Evolutionary conservation across 2,888 invertebrate genomes (phyloP).

Genomic region (Drosophila macrospina): DNA sequence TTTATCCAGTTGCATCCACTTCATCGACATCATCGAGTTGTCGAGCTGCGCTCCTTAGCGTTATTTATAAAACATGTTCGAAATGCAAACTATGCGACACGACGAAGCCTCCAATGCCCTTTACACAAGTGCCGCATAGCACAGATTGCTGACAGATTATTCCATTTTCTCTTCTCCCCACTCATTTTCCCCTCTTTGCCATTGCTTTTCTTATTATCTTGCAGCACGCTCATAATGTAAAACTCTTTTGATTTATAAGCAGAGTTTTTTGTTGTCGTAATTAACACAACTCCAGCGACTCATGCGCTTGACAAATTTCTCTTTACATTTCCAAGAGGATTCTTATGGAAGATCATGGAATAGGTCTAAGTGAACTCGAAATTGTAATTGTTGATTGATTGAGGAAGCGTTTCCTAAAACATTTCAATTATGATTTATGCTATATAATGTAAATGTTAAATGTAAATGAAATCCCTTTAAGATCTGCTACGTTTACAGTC

Average conservation of each 20-base stretch:
- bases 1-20: conserved; percentile 18
- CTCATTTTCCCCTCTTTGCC: not conserved
- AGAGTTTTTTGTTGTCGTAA: conserved; percentile 49
- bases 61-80: conserved; percentile 80
- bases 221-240: conserved; percentile 30
- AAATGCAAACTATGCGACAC: conserved; percentile 79
- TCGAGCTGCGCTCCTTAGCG: conserved; percentile 60
- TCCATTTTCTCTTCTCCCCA: conserved; percentile 43
- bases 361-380: no score
- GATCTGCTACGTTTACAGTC: no score
- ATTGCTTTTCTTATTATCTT: conserved; percentile 10
- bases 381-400: conserved; percentile 1
- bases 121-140: conserved; percentile 78
- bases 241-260: conserved; percentile 25
- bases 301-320: conserved; percentile 29
- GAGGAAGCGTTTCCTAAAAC: not conserved
- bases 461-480: no score
- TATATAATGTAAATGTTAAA: no score
- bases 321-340: not conserved
- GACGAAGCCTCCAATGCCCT: conserved; percentile 77
- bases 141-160: conserved; percentile 73
- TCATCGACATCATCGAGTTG: conserved; percentile 41
- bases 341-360: not conserved
- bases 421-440: no score
- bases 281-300: conserved; percentile 28